Base-by-base conservation (phyloP, 2,797 vertebrate genomes). In the Pristis pectinata region DNA sequence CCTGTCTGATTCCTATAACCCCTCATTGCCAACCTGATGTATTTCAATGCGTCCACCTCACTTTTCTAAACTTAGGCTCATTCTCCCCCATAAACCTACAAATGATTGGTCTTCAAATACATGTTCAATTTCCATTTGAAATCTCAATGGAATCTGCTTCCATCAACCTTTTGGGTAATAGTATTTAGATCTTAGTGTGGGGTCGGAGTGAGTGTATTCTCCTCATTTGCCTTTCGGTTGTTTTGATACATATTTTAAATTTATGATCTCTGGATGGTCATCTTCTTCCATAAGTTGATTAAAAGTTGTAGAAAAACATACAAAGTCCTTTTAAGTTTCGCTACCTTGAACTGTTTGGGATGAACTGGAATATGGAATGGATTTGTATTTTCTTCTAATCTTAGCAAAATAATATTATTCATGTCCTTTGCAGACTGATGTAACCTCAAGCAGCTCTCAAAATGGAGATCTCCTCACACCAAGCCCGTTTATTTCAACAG, bases 391-490 rank as follows among this genome's bases (percentile, higher is more conserved):
- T 7, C 34, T 24, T 74, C 44, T 61, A 0, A 34, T 15, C 1
- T 27, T 70, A 67, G 64, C 22, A 89, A 83, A 41, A 0, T 70
- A 8, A 49, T 74, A 61, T 94, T 24, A n/a, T 70, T 87, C 94
- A 49, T n/a, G 10, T 67, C 74, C 27, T n/a, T 37, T 30, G 7
- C 74, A 41, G 44, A 41, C 24, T 17, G 10, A 92, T 85, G n/a
- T 37, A 27, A n/a, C 87, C 13, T 37, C 24, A 44, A 59, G 4
- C 59, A 49, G 22, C 41, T 83, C 30, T 61, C 83, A 94, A 91
- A 0, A 96, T 98, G 95, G 98, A 99, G 97, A 99, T 99, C 97
- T 98, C 98, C 76, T 98, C 98, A 24, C 99, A 99, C 96, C 99
- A 99, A 95, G 98, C 97, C 95, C 98, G 97, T 96, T 97, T 99